Conservation (phyloP, 2,797 vertebrate species). For the Tarsius wallacei region DNA sequence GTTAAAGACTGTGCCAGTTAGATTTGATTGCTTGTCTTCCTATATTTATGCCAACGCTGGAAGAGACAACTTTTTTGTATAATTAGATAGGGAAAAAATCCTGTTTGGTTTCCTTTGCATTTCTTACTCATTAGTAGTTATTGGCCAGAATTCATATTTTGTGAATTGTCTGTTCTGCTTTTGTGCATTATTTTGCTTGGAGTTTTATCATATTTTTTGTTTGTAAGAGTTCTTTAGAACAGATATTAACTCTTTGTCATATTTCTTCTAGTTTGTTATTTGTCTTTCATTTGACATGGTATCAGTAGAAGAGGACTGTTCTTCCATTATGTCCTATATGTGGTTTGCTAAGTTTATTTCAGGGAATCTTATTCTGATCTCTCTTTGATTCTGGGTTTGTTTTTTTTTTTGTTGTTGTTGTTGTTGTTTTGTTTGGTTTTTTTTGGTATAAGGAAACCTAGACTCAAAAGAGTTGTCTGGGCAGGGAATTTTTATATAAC, state of each 20-base stretch:
- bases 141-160: conserved; percentile 31
- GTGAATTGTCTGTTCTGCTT: neutral
- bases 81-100: neutral
- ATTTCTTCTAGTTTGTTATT: conserved; percentile 5
- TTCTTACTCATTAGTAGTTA: neutral
- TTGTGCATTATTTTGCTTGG: conserved; percentile 8
- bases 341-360: conserved; percentile 64
- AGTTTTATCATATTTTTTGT: neutral
- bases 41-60: neutral
- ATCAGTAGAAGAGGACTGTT: conserved; percentile 9
- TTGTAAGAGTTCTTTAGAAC: conserved; percentile 22
- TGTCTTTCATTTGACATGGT: conserved; percentile 46
- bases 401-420: too few species aligned
- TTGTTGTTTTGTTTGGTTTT: too few species aligned
- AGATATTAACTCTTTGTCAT: neutral
- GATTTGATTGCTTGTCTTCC: neutral
- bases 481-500: conserved; percentile 63
- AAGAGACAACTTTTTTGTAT: neutral
- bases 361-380: conserved; percentile 66
- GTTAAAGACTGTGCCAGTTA: neutral
- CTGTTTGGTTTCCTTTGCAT: neutral
- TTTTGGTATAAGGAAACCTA: conserved; percentile 62
- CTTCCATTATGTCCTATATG: neutral
- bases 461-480: conserved; percentile 63
- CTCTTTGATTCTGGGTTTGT: neutral